phyloP scores from a whole-genome alignment of 2,113 vertebrate genomes.

The Pterocles orientalis region DNA sequence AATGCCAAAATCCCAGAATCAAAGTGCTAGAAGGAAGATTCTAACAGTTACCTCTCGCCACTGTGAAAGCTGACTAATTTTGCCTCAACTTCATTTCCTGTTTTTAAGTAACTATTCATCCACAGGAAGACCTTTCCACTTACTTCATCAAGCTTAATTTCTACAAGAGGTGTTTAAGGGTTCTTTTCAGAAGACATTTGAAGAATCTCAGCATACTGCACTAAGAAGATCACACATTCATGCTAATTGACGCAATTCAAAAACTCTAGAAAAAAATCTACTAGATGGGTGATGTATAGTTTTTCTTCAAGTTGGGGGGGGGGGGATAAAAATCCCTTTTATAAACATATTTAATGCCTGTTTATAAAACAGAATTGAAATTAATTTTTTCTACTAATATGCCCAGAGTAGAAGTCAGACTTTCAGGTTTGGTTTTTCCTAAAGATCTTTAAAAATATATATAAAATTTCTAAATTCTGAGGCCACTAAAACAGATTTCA shows the following conservation, averaged over 20 bases:
- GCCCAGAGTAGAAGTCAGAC: background rate
- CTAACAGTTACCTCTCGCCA: background rate
- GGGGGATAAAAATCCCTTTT: background rate
- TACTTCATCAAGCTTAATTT: slow-evolving; percentile 58
- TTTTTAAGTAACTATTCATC: background rate
- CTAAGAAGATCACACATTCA: background rate
- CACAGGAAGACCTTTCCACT: background rate
- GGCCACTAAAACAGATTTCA: background rate
- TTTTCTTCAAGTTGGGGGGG: background rate
- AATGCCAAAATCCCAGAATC: background rate
- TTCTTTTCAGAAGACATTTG: background rate
- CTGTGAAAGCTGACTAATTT: background rate
- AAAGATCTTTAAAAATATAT: background rate
- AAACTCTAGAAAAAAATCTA: background rate
- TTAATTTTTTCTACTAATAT: background rate
- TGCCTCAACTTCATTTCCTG: background rate
- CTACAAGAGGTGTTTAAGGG: slow-evolving; percentile 33
- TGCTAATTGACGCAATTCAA: background rate
- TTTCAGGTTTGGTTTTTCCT: background rate
- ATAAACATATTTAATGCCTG: background rate
- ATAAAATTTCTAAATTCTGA: background rate
- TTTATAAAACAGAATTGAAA: background rate
- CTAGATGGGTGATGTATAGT: background rate
- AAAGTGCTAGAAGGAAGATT: background rate
- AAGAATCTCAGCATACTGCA: background rate